phyloP scores from a whole-genome alignment of 1,140 invertebrate species.

The Ips typographus region DNA sequence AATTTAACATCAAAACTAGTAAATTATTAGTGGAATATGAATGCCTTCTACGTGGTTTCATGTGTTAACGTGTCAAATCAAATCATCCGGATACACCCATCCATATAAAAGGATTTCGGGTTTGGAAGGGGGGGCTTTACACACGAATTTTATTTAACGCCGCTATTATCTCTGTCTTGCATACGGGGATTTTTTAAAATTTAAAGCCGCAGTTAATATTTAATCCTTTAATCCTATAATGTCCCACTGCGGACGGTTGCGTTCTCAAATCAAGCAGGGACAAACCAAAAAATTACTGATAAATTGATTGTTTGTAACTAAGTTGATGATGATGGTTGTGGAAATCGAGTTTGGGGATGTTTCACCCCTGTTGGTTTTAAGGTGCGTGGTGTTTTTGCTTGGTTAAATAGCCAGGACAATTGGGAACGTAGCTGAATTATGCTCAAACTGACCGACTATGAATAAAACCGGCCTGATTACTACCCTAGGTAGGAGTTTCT shows the following conservation, averaged over 20 bases:
- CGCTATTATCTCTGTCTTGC: slow-evolving; percentile 37
- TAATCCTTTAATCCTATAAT: slow-evolving; percentile 36
- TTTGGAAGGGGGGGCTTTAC: slow-evolving; percentile 21
- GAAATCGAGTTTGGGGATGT: no score
- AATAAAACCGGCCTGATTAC: slow-evolving; percentile 15
- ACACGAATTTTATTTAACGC: slow-evolving; percentile 27
- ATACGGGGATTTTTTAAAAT: slow-evolving; percentile 37
- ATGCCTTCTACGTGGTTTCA: no score
- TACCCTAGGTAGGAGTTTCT: slow-evolving; percentile 7
- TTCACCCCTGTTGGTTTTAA: no score
- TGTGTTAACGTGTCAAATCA: slow-evolving; percentile 30
- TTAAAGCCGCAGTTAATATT: slow-evolving; percentile 36
- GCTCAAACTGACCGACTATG: background rate
- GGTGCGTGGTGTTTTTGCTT: no score
- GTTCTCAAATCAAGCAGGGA: slow-evolving; percentile 10
- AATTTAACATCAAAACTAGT: no score
- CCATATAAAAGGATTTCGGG: slow-evolving; percentile 37
- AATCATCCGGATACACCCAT: slow-evolving; percentile 36
- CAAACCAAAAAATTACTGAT: no score
- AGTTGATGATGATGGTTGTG: background rate
- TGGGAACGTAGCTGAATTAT: background rate
- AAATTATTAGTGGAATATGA: no score
- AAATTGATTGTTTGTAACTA: no score
- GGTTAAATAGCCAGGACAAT: no score
- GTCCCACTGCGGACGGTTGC: slow-evolving; percentile 13